A percentile compares a stretch with the other conserved stretches of the same genome.
phyloP scores from a whole-genome alignment of 2,113 vertebrate species.

The Leptobrachium ailaonicum region DNA sequence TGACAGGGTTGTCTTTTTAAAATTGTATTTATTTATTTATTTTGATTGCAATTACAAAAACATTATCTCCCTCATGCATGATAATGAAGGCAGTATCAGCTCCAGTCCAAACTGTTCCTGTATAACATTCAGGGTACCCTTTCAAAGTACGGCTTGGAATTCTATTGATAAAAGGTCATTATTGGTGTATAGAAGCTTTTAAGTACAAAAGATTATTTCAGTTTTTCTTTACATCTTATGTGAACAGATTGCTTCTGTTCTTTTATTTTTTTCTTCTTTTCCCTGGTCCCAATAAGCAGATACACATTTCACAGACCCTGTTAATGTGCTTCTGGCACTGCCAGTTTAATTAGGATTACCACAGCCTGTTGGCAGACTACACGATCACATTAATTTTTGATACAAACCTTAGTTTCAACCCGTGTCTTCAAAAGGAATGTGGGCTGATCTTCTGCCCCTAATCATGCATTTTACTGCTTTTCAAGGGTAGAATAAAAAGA shows the following conservation, averaged over 20 bases:
- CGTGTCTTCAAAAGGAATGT: conserved; percentile 31
- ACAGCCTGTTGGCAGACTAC: conserved; percentile 35
- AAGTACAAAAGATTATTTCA: conserved; percentile 3
- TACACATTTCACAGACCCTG: conserved; percentile 35
- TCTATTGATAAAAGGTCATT: too few relatives aligned
- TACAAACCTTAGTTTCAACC: conserved; percentile 41
- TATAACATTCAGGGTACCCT: too few relatives aligned
- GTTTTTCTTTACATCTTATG: conserved; percentile 12
- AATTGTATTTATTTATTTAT: too few relatives aligned
- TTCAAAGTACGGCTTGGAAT: too few relatives aligned
- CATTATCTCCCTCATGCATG: too few relatives aligned
- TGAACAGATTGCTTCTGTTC: conserved; percentile 38
- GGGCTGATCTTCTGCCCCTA: conserved; percentile 13
- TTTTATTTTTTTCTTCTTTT: conserved; percentile 22
- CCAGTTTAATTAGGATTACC: conserved; percentile 40
- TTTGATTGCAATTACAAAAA: too few relatives aligned
- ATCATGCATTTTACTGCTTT: background rate
- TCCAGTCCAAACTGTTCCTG: too few relatives aligned
- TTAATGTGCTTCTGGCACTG: conserved; percentile 45
- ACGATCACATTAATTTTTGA: conserved; percentile 39
- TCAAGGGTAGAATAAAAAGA: background rate
- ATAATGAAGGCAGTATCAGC: too few relatives aligned
- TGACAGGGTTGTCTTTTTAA: too few relatives aligned
- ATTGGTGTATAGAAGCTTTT: background rate
- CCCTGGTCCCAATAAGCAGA: conserved; percentile 33